Conservation (phyloP, 2,797 vertebrate genomes). For the Tangara arthus region DNA sequence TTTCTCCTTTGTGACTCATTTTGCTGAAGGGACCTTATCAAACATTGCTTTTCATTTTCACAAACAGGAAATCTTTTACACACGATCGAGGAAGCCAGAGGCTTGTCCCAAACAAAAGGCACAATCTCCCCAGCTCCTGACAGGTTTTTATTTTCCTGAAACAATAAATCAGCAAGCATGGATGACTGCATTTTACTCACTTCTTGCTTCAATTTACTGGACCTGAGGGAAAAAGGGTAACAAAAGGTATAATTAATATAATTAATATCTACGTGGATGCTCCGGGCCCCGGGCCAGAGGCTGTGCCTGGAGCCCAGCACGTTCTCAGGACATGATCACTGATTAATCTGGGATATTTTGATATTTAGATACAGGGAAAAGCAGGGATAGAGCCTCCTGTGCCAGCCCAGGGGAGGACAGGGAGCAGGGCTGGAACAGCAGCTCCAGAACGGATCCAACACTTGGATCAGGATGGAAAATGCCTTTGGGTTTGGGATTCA, state of each 20-base stretch:
- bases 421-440: neutral
- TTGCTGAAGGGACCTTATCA: neutral
- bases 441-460: neutral
- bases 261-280: neutral
- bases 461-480: neutral
- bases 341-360: neutral
- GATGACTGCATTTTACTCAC: neutral
- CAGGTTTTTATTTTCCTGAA: conserved; percentile 52
- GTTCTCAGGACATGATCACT: neutral
- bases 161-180: conserved; percentile 49
- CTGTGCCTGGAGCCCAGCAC: neutral
- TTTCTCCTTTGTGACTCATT: neutral
- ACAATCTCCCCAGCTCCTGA: conserved; percentile 1
- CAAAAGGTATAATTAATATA: conserved; percentile 25
- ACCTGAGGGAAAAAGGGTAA: neutral
- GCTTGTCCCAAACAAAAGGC: conserved; percentile 52
- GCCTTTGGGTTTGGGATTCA: neutral
- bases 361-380: neutral
- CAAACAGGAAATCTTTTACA: conserved; percentile 59
- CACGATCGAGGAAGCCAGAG: conserved; percentile 12
- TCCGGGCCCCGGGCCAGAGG: neutral
- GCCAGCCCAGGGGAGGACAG: neutral
- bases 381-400: neutral
- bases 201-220: conserved; percentile 21
- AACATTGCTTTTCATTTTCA: conserved; percentile 1